Evolutionary conservation across 2,797 vertebrate species (phyloP), one percentile per base, ranked within the genome.

Genomic region (Tinamus major): DNA sequence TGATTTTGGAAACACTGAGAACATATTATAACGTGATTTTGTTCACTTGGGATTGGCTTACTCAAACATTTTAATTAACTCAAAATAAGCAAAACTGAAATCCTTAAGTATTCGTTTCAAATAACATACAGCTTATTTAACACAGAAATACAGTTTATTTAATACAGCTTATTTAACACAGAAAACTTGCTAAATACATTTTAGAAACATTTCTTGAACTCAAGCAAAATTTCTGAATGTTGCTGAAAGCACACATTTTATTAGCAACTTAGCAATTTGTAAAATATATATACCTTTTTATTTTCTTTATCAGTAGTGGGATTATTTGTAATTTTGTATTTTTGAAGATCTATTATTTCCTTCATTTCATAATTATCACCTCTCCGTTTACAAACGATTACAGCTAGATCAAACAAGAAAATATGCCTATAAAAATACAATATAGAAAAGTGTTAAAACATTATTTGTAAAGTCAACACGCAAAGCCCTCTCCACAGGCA

Each of bases 351-450:
- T 81, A 99, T 99, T 90, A 99, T 98, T 91, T 99, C 99, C 85
- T 99, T 99, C 99, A 99, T 99, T 96, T 99, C 99, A 14, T 99
- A 99, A 98, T 98, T 98, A 96, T 99, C 99, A 35, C 99, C 99
- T 92, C 99, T 98, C 17, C 99, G 97, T 96, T 99, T 99, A 72
- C 99, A 99, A 39, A 99, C 98, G 27, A 99, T 99, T 79, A 99
- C 99, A 1, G 99, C 99, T 20, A 98, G 96, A 48, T 99, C 99
- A 59, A 99, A 99, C 94, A 99, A 97, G 95, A 99, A 99, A 95
- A 99, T 99, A 96, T 99, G 99, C 96, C 99, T 99, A 96, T 16
- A n/a, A 94, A 94, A 82, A 91, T 9, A 79, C 55, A 96, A 91
- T 8, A 71, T 4, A 88, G 42, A 68, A 6, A 59, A 18, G 9